These are phyloP conservation scores for Bruchidius siliquastri DNA, from an alignment of 2,888 invertebrate genomes.

Conservation along the genomic window DNA sequence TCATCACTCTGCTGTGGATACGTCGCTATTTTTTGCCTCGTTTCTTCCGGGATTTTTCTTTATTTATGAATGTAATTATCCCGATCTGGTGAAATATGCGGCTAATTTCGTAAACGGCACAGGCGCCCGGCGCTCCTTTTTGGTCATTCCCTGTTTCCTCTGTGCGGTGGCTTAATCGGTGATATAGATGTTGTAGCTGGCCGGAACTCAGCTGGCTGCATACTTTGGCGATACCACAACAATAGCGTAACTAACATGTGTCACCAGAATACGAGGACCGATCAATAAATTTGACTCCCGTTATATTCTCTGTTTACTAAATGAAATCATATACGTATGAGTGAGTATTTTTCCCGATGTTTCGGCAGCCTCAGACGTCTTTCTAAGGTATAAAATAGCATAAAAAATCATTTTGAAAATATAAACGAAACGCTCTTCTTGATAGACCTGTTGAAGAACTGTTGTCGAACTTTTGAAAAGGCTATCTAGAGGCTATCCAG, in stretches of 20 bases:
- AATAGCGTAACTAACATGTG: not conserved
- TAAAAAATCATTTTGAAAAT: no score
- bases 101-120: not conserved
- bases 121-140: not conserved
- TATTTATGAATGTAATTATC: slow-evolving; percentile 16
- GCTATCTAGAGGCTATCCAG: no score
- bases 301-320: no score
- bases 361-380: no score
- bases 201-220: not conserved
- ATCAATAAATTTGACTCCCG: no score
- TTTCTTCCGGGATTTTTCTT: slow-evolving; percentile 7
- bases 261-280: not conserved
- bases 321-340: no score
- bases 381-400: no score
- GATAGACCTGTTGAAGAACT: no score
- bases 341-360: no score
- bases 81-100: slow-evolving; percentile 8
- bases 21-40: not conserved
- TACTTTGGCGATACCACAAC: not conserved
- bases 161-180: not conserved
- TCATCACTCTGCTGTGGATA: not conserved
- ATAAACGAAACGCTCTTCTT: no score
- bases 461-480: no score
- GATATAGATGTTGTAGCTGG: not conserved
- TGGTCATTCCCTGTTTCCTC: not conserved